phyloP scores from a whole-genome alignment of 2,113 vertebrate species.

The Andinoacara biseriatus region DNA sequence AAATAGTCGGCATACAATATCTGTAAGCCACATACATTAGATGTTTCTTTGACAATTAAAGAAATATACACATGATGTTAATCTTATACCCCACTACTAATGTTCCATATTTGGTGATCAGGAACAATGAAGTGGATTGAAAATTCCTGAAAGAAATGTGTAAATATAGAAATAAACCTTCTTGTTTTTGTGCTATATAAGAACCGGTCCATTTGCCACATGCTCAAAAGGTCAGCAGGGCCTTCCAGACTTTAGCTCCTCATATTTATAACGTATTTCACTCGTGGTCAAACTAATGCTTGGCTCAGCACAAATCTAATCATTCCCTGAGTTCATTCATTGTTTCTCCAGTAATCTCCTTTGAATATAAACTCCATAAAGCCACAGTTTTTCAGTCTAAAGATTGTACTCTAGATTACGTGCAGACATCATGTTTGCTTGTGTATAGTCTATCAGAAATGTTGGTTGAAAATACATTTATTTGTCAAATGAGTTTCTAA shows the following conservation, averaged over 20 bases:
- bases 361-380: constrained; percentile 29
- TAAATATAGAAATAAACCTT: too few relatives aligned
- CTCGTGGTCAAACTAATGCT: neutral
- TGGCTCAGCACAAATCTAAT: constrained; percentile 18
- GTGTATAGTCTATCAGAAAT: neutral
- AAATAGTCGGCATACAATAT: too few relatives aligned
- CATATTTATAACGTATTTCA: neutral
- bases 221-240: neutral
- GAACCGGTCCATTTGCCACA: too few relatives aligned
- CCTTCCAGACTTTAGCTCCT: neutral
- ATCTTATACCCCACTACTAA: too few relatives aligned
- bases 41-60: too few relatives aligned
- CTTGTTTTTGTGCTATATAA: too few relatives aligned
- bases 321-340: constrained; percentile 9
- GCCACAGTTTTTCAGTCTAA: neutral
- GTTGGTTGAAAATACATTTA: neutral
- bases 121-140: too few relatives aligned
- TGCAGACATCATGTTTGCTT: neutral
- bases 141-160: too few relatives aligned
- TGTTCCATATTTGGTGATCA: too few relatives aligned
- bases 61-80: too few relatives aligned
- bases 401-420: constrained; percentile 7
- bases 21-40: too few relatives aligned
- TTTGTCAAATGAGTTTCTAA: neutral
- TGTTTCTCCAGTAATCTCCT: constrained; percentile 46